Base-by-base conservation (phyloP, 2,888 invertebrate genomes). In the Hyposoter dolosus region DNA sequence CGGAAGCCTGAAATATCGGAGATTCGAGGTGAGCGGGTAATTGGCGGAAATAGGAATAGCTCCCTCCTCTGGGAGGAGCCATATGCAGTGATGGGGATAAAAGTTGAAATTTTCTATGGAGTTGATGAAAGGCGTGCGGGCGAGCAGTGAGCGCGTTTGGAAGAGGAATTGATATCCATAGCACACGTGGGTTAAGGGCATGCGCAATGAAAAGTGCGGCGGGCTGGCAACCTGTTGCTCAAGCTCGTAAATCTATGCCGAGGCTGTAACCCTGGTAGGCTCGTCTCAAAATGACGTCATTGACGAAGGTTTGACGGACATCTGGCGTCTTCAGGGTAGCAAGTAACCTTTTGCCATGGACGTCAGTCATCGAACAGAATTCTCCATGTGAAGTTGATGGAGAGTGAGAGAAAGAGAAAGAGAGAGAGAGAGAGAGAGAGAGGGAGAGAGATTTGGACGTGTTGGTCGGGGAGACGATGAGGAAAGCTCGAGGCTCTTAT, bases 241-340 rank as follows among this genome's bases (percentile, higher is more conserved):
- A 83, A 82, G 90, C 90, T 93, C 93, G 93, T 94, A 93, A 94
- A 94, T 94, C 93, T 93, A 90, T 90, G 91, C 88, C 92, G 90
- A 84, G 91, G 92, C 93, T 94, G 94, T 92, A 93, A 93, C 91
- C 94, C 94, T 94, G 94, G 91, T 94, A 93, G 92, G 92, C 90
- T 92, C 90, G 93, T 93, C 94, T 93, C 93, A 88, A 91, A 92
- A 91, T 93, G 93, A 94, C 93, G 93, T 94, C 93, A 94, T 93
- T 94, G 94, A 94, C 93, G 94, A 91, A 91, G 91, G 88, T 91
- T 91, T 94, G 94, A 94, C 91, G 90, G 91, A 92, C 91, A 90
- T 88, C 88, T 92, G 92, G 92, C 92, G 91, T 87, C 87, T 88
- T 87, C 82, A 84, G 82, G 78, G 71, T 19, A 63, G 53, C 17